These are phyloP conservation scores for Psephotus haematonotus DNA, from an alignment of 2,113 vertebrate genomes.

Conservation along the genomic window DNA sequence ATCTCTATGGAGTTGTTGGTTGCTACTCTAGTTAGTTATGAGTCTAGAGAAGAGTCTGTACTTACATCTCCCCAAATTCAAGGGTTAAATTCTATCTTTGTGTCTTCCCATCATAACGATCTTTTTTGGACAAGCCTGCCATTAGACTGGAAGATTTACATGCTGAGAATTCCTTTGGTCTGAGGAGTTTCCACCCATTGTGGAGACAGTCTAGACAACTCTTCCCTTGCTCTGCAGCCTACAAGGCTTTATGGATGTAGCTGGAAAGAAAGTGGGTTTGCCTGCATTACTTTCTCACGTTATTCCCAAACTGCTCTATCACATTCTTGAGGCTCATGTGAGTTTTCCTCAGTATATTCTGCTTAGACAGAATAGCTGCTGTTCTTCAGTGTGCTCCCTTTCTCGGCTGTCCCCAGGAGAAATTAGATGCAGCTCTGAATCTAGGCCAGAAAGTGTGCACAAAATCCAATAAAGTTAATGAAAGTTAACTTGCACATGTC, in stretches of 20 bases:
- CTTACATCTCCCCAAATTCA: not conserved
- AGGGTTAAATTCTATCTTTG: not conserved
- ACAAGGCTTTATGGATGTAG: not conserved
- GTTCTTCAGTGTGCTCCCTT: not conserved
- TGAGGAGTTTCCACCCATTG: not conserved
- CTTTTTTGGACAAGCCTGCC: not conserved
- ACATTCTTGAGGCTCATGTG: not conserved
- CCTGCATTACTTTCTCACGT: not conserved
- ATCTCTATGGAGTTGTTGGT: not conserved
- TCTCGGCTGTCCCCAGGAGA: slow-evolving; percentile 29
- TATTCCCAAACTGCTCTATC: not conserved
- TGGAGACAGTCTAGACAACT: not conserved
- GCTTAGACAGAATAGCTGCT: not conserved
- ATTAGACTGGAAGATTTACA: not conserved
- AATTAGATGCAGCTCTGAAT: slow-evolving; percentile 36
- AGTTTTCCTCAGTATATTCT: slow-evolving; percentile 19
- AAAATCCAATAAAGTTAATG: slow-evolving; percentile 45
- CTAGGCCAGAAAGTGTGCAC: slow-evolving; percentile 42
- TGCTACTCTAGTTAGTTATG: not conserved
- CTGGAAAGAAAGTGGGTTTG: not conserved
- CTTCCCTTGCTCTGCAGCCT: not conserved
- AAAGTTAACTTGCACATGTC: slow-evolving; percentile 43
- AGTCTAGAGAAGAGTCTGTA: not conserved
- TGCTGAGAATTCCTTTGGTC: slow-evolving; percentile 12
- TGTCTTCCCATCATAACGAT: not conserved